Evolutionary conservation across 2,113 vertebrate genomes (phyloP).

Genomic region (Alligator sinensis): DNA sequence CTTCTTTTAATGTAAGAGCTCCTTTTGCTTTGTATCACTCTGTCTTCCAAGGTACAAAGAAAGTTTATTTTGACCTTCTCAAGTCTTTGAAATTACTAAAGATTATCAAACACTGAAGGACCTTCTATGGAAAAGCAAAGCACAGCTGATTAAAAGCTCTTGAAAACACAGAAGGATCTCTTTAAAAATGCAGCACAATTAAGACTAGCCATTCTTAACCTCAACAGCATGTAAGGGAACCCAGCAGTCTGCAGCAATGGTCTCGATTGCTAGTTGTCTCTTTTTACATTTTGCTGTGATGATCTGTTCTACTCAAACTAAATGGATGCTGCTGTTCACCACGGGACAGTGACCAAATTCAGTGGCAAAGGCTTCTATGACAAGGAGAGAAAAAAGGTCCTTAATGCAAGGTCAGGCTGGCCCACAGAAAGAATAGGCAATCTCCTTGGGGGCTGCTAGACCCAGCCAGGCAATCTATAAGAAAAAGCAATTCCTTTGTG

Average conservation of each 20-base stretch:
- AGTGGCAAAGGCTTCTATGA: not conserved
- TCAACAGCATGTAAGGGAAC: not conserved
- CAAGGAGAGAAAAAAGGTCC: not conserved
- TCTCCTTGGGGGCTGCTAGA: not conserved
- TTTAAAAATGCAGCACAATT: constrained; percentile 16
- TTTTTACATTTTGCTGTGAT: not conserved
- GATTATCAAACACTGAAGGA: not conserved
- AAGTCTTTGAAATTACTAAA: not conserved
- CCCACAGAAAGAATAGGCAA: rapidly evolving
- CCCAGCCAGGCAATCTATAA: not conserved
- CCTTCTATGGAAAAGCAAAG: not conserved
- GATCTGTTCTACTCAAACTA: not conserved
- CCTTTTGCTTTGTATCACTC: not conserved
- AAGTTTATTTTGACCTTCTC: not conserved
- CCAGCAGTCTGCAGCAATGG: not conserved
- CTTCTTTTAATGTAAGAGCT: not conserved
- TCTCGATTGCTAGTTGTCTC: not conserved
- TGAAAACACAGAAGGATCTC: not conserved
- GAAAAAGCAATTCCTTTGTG: not conserved
- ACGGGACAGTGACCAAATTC: not conserved
- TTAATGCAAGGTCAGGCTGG: not conserved
- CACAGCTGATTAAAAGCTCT: not conserved
- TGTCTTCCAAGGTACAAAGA: constrained; percentile 13
- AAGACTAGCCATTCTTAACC: constrained; percentile 1
- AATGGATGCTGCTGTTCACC: not conserved